Conservation (phyloP, 2,888 invertebrate genomes). For the Phyto melanocephala region DNA sequence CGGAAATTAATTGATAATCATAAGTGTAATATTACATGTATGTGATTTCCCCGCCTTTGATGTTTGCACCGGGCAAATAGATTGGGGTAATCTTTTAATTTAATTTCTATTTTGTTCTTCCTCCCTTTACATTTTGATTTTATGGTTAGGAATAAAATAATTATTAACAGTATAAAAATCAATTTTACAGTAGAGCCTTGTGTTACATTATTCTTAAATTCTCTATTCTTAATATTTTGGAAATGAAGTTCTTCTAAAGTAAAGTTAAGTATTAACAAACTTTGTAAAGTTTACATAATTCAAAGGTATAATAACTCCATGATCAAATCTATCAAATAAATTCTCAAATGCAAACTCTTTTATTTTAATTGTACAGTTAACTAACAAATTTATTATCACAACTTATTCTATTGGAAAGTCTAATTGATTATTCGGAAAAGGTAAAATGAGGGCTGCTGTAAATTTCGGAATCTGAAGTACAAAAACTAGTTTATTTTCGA, state of each 20-base stretch:
- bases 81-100: too few species aligned
- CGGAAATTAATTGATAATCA: too few species aligned
- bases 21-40: too few species aligned
- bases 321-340: background rate
- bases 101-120: background rate
- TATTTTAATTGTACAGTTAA: slow-evolving; percentile 19
- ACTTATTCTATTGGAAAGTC: background rate
- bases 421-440: slow-evolving; percentile 3
- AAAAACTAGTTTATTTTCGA: slow-evolving; percentile 17
- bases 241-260: background rate
- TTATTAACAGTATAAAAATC: background rate
- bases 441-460: slow-evolving; percentile 9
- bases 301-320: slow-evolving; percentile 4
- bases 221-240: background rate
- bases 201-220: background rate
- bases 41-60: too few species aligned
- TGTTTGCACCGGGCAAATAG: too few species aligned
- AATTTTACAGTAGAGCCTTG: background rate
- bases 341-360: slow-evolving; percentile 12
- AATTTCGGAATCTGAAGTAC: slow-evolving; percentile 4
- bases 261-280: slow-evolving; percentile 7
- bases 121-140: background rate
- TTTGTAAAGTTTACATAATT: slow-evolving; percentile 20
- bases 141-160: background rate
- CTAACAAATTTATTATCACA: background rate